Percentiles rank a stretch among this genome's conserved stretches.
phyloP scores from a whole-genome alignment of 2,113 vertebrate species.

The Regulus satrapa region DNA sequence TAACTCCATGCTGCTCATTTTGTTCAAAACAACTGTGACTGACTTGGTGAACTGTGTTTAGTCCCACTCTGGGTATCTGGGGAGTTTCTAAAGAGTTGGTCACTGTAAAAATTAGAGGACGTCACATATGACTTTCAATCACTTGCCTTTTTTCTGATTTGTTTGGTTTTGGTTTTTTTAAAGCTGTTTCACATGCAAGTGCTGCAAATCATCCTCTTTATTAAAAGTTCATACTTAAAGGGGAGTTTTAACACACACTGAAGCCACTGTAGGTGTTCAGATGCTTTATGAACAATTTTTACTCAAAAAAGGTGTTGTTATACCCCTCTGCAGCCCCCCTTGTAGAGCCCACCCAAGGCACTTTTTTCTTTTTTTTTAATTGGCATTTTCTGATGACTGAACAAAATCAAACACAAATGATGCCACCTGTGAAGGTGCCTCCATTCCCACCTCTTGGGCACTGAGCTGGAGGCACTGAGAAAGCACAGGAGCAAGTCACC shows the following conservation, averaged over 20 bases:
- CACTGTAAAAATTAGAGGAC: neutral
- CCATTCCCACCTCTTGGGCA: neutral
- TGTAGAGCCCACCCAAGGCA: rapidly evolving
- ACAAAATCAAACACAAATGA: neutral
- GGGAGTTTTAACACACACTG: rapidly evolving
- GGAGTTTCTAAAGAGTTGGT: neutral
- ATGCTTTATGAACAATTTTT: neutral
- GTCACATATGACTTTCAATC: neutral
- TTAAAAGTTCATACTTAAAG: neutral
- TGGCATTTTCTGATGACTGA: neutral
- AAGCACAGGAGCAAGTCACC: neutral
- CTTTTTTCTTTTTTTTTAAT: neutral
- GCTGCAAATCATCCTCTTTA: neutral
- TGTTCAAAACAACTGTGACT: neutral
- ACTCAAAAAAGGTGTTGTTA: neutral
- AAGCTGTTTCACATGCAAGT: neutral
- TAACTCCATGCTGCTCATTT: neutral
- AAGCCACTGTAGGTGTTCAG: too few species aligned
- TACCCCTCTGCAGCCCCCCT: neutral
- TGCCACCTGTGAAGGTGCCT: neutral
- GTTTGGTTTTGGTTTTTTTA: neutral
- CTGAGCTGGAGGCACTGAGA: neutral
- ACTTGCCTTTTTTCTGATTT: neutral
- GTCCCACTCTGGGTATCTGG: neutral
- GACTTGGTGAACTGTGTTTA: neutral